Base-by-base conservation (phyloP, 2,888 invertebrate genomes). In the Microplitis manilae region DNA sequence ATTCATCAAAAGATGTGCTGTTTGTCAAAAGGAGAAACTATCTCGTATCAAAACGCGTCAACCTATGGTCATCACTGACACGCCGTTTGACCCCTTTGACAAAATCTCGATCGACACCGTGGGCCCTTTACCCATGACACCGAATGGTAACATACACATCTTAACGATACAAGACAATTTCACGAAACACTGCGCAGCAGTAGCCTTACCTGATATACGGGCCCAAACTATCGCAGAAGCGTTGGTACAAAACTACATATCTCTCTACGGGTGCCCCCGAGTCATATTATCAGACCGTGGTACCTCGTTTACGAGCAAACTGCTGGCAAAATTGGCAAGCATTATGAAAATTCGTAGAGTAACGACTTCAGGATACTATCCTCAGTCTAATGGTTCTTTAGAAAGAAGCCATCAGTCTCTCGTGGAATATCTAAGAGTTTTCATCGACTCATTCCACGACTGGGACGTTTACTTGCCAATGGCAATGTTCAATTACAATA, bases 1-100 rank as follows among this genome's bases (percentile, higher is more conserved):
- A 8, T 83, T 20, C 41, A 73, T 83, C 0, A 20, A 20, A 2
- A 17, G n/a, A 1, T 83, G 83, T 17, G 68, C 62, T 0, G 65
- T 30, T 0, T 83, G 82, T 50, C 75, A 80, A 67, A 69, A 76
- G 8, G 62, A 77, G 41, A 83, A 83, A 71, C 41, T 74, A 1
- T 77, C 75, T 0, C 39, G 74, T 1, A 40, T 60, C 1, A 76
- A 77, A 72, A 75, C 79, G 0, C 61, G 40, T n/a, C 76, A 77
- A 15, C 82, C 84, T 0, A 73, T 83, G 77, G 59, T 80, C 0
- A 69, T 79, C 5, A 81, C 82, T 0, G 77, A 79, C 9, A 77
- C 81, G 0, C 75, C 82, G 0, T 15, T 69, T 0, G 75, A 75
- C 7, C 74, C 81, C 0, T 79, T 80, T 50, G 77, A 82, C 13